phyloP scores from a whole-genome alignment of 2,113 vertebrate genomes.

The Trinectes maculatus region DNA sequence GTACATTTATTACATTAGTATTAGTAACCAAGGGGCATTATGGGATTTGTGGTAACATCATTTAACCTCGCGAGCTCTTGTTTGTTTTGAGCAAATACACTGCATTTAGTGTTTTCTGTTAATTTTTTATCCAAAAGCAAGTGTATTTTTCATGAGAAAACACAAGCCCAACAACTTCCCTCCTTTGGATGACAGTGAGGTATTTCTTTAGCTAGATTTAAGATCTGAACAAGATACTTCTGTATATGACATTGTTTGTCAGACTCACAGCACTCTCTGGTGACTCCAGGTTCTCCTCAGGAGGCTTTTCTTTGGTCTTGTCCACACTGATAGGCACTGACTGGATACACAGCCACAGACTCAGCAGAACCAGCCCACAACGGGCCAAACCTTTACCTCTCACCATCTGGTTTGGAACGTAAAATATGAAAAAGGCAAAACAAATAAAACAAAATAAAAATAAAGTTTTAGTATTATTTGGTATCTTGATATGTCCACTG shows the following conservation, averaged over 20 bases:
- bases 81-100: constrained; percentile 20
- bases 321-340: constrained; percentile 91
- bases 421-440: neutral
- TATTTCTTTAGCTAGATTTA: neutral
- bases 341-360: constrained; percentile 79
- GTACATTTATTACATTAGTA: neutral
- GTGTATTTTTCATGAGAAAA: too few species aligned
- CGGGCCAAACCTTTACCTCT: constrained; percentile 55
- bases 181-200: neutral
- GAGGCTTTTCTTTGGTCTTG: constrained; percentile 84
- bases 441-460: too few species aligned
- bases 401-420: constrained; percentile 81
- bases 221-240: neutral
- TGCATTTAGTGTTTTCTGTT: too few species aligned
- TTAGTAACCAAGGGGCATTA: neutral
- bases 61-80: neutral
- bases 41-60: neutral
- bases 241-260: neutral
- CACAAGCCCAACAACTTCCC: neutral
- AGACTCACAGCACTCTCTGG: constrained; percentile 86
- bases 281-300: constrained; percentile 79
- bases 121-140: constrained; percentile 4
- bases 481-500: neutral
- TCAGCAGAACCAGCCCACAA: constrained; percentile 79
- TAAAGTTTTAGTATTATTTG: too few species aligned